Evolutionary conservation across 1,140 invertebrate species (phyloP).

Genomic region (Semibalanus balanoides): DNA sequence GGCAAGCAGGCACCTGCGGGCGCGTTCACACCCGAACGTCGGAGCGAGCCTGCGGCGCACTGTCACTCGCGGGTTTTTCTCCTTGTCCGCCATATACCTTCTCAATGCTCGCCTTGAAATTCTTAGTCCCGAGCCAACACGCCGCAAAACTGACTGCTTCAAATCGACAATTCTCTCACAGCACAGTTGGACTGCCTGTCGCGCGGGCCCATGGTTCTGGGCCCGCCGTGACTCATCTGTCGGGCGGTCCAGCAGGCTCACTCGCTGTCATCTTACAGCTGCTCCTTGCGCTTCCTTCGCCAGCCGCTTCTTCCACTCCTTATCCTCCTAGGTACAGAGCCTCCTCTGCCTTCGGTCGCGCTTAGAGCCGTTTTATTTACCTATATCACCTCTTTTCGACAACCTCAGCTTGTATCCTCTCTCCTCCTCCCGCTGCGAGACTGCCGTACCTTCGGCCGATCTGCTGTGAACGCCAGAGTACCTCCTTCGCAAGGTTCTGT

Average conservation of each 20-base stretch:
- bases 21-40: too few species aligned
- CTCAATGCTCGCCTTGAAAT: conserved; percentile 24
- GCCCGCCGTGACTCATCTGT: too few species aligned
- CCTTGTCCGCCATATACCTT: conserved; percentile 38
- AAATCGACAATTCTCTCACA: too few species aligned
- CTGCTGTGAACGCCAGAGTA: conserved; percentile 58
- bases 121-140: too few species aligned
- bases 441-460: conserved; percentile 69
- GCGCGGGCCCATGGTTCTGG: conserved; percentile 76
- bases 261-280: conserved; percentile 90
- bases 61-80: too few species aligned
- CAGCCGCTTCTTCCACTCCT: conserved; percentile 82
- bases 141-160: too few species aligned
- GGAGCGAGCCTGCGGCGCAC: too few species aligned
- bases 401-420: conserved; percentile 54
- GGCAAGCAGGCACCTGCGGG: too few species aligned
- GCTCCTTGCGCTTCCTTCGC: conserved; percentile 87
- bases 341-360: conserved; percentile 68
- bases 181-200: conserved; percentile 59
- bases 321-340: conserved; percentile 63
- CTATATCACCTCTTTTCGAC: conserved; percentile 50
- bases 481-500: conserved; percentile 43
- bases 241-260: too few species aligned
- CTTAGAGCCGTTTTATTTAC: conserved; percentile 60
- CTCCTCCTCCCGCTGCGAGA: conserved; percentile 81